Percentiles rank a stretch among this genome's conserved stretches.
Conservation (phyloP, 23 tunicate genomes). For the Botrylloides violaceus region DNA sequence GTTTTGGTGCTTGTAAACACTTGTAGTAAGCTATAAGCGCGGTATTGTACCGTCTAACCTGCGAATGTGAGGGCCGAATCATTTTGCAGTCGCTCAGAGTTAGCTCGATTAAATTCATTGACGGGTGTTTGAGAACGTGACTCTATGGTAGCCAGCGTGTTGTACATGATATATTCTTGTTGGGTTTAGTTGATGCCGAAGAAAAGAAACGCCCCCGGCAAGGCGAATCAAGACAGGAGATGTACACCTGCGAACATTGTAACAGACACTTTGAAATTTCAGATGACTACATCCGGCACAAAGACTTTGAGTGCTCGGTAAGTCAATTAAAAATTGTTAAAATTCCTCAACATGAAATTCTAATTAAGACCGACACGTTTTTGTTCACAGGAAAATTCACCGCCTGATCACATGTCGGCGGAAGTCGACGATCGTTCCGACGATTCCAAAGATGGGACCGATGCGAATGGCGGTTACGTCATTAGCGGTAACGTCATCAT, state of each 20-base stretch:
- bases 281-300: slow-evolving; percentile 5
- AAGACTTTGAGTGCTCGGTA: neutral
- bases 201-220: neutral
- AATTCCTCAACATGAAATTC: neutral
- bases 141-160: too few species aligned
- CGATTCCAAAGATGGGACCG: neutral
- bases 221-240: neutral
- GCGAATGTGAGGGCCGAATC: too few species aligned
- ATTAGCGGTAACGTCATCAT: slow-evolving; percentile 12
- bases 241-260: slow-evolving; percentile 13
- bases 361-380: neutral
- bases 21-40: too few species aligned
- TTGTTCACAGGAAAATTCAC: neutral
- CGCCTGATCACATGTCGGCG: neutral
- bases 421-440: neutral
- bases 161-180: neutral
- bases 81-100: too few species aligned
- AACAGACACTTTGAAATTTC: neutral
- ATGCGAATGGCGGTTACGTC: slow-evolving; percentile 4
- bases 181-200: neutral
- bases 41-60: too few species aligned
- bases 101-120: too few species aligned
- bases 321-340: neutral
- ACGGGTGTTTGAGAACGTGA: too few species aligned
- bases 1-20: too few species aligned